A percentile compares a stretch with the other conserved stretches of the same genome.
Evolutionary conservation across 2,113 vertebrate species (phyloP).

Genomic region (Varanus salvator): DNA sequence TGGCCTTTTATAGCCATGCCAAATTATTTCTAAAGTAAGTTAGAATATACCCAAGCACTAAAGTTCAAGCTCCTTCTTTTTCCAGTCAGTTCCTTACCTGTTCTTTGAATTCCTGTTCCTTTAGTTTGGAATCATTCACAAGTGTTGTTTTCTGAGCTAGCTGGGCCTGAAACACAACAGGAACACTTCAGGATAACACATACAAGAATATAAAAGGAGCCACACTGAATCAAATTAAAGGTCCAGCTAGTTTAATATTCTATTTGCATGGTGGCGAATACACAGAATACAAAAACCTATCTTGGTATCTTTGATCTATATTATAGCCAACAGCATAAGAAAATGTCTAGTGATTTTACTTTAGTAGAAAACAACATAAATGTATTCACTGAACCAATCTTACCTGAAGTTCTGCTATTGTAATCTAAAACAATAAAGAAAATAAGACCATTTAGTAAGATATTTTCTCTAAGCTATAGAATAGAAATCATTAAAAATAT

Average conservation of each 20-base stretch:
- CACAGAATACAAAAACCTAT: neutral
- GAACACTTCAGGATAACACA: neutral
- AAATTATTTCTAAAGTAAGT: neutral
- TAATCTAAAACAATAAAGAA: conserved; percentile 74
- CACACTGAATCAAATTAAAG: too few species aligned
- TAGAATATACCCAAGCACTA: neutral
- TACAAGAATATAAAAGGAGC: neutral
- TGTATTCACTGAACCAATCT: conserved; percentile 34
- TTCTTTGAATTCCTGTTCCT: conserved; percentile 91
- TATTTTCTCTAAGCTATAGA: neutral
- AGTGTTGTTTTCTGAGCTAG: conserved; percentile 92
- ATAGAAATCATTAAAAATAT: neutral
- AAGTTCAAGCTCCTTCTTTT: neutral
- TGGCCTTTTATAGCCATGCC: neutral
- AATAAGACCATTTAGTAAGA: conserved; percentile 19
- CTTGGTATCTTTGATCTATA: conserved; percentile 10
- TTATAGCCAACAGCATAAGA: conserved; percentile 24
- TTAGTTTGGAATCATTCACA: conserved; percentile 89
- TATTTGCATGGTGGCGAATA: too few species aligned
- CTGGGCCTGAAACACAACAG: conserved; percentile 80
- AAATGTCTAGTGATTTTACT: neutral
- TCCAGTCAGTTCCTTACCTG: conserved; percentile 75
- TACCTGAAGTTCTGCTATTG: conserved; percentile 86
- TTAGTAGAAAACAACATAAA: conserved; percentile 18
- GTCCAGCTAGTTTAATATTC: too few species aligned